These are phyloP conservation scores for Stigmatopora argus DNA, from an alignment of 2,113 vertebrate genomes.

Conservation along the genomic window DNA sequence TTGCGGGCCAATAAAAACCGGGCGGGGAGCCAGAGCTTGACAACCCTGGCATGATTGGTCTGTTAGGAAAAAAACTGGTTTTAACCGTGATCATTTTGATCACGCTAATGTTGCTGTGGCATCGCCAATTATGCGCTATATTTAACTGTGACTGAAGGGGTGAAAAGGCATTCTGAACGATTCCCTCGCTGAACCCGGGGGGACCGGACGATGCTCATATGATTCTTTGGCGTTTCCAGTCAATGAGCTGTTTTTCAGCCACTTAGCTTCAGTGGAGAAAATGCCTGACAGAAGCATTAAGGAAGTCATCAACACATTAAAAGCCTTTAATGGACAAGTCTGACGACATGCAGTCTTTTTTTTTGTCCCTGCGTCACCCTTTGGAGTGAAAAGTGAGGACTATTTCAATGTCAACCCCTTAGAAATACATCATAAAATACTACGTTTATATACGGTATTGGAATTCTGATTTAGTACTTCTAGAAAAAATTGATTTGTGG, in stretches of 20 bases:
- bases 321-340: constrained; percentile 44
- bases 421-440: background rate
- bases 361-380: constrained; percentile 6
- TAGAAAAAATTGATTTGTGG: no score
- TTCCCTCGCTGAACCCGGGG: constrained; percentile 17
- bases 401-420: constrained; percentile 15
- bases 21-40: no score
- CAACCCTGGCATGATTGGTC: no score
- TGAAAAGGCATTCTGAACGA: constrained; percentile 39
- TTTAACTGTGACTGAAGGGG: constrained; percentile 45
- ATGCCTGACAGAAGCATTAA: constrained; percentile 60
- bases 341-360: constrained; percentile 12
- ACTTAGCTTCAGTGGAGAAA: constrained; percentile 59
- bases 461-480: no score
- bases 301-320: constrained; percentile 60
- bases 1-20: no score
- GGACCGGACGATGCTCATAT: constrained; percentile 48
- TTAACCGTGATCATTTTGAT: no score
- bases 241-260: constrained; percentile 63
- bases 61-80: no score
- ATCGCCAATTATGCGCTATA: constrained; percentile 25
- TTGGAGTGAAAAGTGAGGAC: constrained; percentile 19
- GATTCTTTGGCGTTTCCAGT: constrained; percentile 32
- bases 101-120: no score
- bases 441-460: no score